Evolutionary conservation across 2,797 vertebrate genomes (phyloP).

Genomic region (Petrocephalus schoutedeni): DNA sequence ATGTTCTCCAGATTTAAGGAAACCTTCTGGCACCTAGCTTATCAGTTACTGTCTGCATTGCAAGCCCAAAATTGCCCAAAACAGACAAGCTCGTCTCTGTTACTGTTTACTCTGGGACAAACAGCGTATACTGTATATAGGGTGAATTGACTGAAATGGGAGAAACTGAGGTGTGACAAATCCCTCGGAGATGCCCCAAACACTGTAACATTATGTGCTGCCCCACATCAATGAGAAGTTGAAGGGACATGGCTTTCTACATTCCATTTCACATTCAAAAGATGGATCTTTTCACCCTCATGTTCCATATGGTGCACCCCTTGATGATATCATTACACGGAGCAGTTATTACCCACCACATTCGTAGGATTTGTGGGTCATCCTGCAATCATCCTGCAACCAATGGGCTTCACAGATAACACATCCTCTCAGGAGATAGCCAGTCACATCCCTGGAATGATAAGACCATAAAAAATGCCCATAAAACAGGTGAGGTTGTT

Average conservation of each 20-base stretch:
- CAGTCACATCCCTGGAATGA: neutral
- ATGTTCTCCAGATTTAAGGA: neutral
- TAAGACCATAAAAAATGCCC: neutral
- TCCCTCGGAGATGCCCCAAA: neutral
- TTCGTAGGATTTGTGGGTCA: neutral
- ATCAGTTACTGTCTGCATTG: neutral
- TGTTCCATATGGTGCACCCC: neutral
- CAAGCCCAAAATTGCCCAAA: neutral
- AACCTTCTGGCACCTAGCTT: neutral
- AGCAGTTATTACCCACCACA: neutral
- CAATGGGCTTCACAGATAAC: no score
- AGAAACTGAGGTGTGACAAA: neutral
- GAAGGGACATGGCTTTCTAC: neutral
- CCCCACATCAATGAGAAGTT: neutral
- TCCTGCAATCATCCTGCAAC: neutral
- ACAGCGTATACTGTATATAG: neutral
- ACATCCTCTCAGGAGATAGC: no score
- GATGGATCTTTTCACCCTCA: neutral
- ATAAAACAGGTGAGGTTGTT: neutral
- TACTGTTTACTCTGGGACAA: neutral
- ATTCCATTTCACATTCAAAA: constrained; percentile 1
- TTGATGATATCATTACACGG: neutral
- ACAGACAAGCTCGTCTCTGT: neutral
- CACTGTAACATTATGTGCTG: neutral
- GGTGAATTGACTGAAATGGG: neutral